Conservation (phyloP, 2,888 invertebrate genomes). For the Spilosoma lubricipeda region DNA sequence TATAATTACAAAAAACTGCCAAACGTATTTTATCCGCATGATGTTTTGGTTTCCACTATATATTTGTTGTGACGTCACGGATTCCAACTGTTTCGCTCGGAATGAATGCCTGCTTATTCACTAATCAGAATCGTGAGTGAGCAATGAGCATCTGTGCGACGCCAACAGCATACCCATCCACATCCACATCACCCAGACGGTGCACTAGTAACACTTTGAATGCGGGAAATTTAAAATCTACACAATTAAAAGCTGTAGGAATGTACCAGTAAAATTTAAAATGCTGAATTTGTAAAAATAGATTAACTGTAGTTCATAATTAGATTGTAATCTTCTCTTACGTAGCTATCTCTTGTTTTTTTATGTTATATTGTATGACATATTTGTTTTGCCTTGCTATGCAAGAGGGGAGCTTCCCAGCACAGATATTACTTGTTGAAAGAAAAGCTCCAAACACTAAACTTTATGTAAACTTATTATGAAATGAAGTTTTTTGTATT, state of each 20-base stretch:
- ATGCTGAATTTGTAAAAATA: too few species aligned
- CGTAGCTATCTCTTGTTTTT: too few species aligned
- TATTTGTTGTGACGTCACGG: neutral
- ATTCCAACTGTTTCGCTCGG: neutral
- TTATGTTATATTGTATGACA: too few species aligned
- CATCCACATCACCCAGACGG: neutral
- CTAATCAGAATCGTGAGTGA: constrained; percentile 1
- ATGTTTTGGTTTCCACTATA: neutral
- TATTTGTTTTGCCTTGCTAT: too few species aligned
- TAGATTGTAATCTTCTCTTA: too few species aligned
- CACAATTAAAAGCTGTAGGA: neutral
- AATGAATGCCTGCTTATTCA: neutral
- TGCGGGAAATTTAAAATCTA: neutral
- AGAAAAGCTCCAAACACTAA: too few species aligned
- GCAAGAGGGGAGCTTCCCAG: too few species aligned
- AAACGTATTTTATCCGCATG: neutral
- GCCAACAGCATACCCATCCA: neutral
- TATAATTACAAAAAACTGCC: neutral
- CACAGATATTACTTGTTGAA: too few species aligned
- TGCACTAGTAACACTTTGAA: neutral
- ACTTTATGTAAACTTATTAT: too few species aligned
- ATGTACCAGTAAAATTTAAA: neutral
- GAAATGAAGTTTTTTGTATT: neutral
- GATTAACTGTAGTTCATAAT: too few species aligned
- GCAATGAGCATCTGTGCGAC: neutral